Evolutionary conservation across 2,888 invertebrate species (phyloP).

Genomic region (Dryomyza anilis): DNA sequence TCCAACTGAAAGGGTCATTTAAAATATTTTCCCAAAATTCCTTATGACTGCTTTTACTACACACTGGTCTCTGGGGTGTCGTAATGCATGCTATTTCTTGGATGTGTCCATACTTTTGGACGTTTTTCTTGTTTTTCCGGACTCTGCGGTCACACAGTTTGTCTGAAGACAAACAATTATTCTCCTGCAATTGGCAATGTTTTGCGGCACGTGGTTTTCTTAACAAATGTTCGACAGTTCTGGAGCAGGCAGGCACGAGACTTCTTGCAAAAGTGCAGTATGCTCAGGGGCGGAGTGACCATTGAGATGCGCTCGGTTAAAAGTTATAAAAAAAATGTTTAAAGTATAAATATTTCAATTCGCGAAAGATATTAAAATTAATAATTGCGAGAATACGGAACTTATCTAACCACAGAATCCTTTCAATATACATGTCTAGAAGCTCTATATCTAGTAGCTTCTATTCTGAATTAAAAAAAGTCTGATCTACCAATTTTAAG

Average conservation of each 20-base stretch:
- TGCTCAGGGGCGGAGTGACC: too few species aligned
- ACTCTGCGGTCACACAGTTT: slow-evolving; percentile 25
- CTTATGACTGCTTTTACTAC: slow-evolving; percentile 51
- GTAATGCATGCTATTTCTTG: slow-evolving; percentile 33
- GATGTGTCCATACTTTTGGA: neutral
- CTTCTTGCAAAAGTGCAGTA: too few species aligned
- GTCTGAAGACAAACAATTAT: slow-evolving; percentile 29
- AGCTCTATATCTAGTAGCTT: too few species aligned
- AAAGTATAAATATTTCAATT: too few species aligned
- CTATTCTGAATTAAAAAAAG: too few species aligned
- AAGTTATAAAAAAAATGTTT: too few species aligned
- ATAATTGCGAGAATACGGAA: too few species aligned
- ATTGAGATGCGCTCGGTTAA: too few species aligned
- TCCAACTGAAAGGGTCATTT: slow-evolving; percentile 46
- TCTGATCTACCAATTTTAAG: too few species aligned
- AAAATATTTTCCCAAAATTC: slow-evolving; percentile 41
- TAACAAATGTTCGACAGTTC: slow-evolving; percentile 4
- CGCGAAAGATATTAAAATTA: too few species aligned
- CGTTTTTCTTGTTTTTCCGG: neutral
- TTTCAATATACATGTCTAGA: too few species aligned
- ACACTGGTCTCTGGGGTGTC: slow-evolving; percentile 54
- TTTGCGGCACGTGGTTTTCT: slow-evolving; percentile 18
- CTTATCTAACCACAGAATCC: too few species aligned
- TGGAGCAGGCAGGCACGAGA: neutral
- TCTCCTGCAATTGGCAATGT: slow-evolving; percentile 9